Conservation (phyloP, 2,888 invertebrate species). For the Hypomecis punctinalis region DNA sequence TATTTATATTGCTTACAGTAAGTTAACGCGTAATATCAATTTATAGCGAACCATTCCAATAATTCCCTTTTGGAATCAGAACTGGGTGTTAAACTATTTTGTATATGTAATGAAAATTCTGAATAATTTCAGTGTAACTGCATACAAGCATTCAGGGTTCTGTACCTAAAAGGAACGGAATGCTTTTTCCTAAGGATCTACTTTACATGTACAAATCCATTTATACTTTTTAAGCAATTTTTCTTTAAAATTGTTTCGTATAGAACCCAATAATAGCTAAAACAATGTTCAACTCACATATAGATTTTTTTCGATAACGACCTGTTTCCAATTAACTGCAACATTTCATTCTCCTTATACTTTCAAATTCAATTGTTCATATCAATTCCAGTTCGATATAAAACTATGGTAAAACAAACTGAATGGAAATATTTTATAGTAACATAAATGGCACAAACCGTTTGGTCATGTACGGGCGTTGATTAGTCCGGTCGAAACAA, state of each 20-base stretch:
- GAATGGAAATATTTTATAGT: constrained; percentile 55
- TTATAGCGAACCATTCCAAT: no score
- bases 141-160: background rate
- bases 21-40: no score
- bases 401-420: constrained; percentile 51
- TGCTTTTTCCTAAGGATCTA: no score
- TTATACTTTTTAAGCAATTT: no score
- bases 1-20: no score
- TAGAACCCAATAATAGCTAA: no score
- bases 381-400: constrained; percentile 35
- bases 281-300: no score
- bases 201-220: no score
- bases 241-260: no score
- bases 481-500: constrained; percentile 80
- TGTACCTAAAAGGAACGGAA: background rate
- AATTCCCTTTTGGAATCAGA: constrained; percentile 21
- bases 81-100: constrained; percentile 21
- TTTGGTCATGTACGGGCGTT: constrained; percentile 73
- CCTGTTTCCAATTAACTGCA: background rate
- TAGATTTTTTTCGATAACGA: no score
- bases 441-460: constrained; percentile 62
- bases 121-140: background rate
- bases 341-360: background rate
- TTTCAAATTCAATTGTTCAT: background rate
- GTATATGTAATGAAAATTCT: constrained; percentile 9